phyloP scores from a whole-genome alignment of 2,113 vertebrate genomes.

The Stictonetta naevosa region DNA sequence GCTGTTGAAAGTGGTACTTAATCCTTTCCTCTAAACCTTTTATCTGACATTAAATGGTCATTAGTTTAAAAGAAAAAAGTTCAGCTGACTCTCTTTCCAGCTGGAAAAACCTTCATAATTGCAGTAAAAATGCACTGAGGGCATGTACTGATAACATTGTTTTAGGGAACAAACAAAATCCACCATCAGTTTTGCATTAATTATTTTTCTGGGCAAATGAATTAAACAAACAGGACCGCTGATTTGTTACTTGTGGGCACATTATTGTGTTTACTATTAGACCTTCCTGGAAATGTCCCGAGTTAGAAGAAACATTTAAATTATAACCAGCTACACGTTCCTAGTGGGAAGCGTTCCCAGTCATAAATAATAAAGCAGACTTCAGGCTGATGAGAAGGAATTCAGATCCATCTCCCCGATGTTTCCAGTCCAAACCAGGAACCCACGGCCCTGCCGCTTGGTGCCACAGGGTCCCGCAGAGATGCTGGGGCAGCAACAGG shows the following conservation, averaged over 20 bases:
- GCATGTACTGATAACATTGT: constrained; percentile 35
- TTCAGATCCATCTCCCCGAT: not conserved
- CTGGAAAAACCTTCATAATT: constrained; percentile 47
- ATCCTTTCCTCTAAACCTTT: constrained; percentile 57
- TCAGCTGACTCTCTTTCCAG: constrained; percentile 40
- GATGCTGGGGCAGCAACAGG: accelerated
- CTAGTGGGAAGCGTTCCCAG: constrained; percentile 5
- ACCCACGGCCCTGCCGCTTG: not conserved
- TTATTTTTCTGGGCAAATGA: constrained; percentile 35
- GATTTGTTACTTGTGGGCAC: constrained; percentile 6
- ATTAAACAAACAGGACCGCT: constrained; percentile 4
- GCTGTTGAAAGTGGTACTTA: constrained; percentile 56
- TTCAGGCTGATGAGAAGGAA: not conserved
- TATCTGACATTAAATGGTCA: constrained; percentile 58
- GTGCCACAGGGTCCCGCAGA: not conserved
- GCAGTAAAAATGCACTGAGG: not conserved
- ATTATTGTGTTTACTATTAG: not conserved
- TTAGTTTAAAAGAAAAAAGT: constrained; percentile 56
- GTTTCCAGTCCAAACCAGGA: not conserved
- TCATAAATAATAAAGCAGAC: not conserved
- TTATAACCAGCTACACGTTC: not conserved
- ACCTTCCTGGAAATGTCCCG: constrained; percentile 26
- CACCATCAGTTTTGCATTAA: not conserved
- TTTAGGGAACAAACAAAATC: constrained; percentile 31
- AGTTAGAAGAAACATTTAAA: constrained; percentile 31